These are phyloP conservation scores for Thermophis baileyi DNA, from an alignment of 2,113 vertebrate genomes.

Conservation along the genomic window DNA sequence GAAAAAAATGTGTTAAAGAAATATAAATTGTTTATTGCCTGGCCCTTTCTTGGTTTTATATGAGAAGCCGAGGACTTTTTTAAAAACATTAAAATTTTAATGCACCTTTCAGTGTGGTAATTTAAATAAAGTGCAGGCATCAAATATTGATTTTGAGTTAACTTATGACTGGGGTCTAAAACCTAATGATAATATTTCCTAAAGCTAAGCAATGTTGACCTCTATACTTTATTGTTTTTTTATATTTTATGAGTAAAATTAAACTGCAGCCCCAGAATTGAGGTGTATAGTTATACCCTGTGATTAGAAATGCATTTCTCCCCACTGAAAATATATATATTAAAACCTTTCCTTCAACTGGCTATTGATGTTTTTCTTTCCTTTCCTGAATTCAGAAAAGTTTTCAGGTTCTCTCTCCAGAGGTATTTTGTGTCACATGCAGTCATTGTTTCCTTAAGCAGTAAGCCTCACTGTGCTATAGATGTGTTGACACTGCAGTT, in stretches of 20 bases:
- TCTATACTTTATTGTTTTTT: conserved; percentile 49
- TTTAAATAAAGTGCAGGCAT: conserved; percentile 61
- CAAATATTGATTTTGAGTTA: conserved; percentile 64
- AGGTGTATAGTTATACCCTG: conserved; percentile 15
- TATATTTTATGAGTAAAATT: conserved; percentile 59
- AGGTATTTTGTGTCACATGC: background rate
- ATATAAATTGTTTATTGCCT: conserved; percentile 50
- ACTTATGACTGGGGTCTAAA: conserved; percentile 54
- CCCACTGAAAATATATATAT: background rate
- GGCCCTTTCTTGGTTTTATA: conserved; percentile 20
- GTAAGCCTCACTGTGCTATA: background rate
- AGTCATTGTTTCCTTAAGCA: background rate
- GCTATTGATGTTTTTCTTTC: background rate
- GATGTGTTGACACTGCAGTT: background rate
- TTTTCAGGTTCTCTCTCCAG: background rate
- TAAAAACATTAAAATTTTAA: conserved; percentile 38
- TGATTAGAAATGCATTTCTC: conserved; percentile 35
- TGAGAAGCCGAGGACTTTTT: conserved; percentile 20
- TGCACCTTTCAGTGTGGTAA: conserved; percentile 52
- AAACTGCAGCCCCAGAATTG: conserved; percentile 50
- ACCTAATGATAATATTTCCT: conserved; percentile 48
- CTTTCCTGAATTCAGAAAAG: conserved; percentile 5
- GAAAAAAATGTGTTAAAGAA: conserved; percentile 18
- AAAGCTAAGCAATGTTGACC: conserved; percentile 45
- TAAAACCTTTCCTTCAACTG: conserved; percentile 3